Base-by-base conservation (phyloP, 2,888 invertebrate genomes). In the Leptopilina drosophilae region DNA sequence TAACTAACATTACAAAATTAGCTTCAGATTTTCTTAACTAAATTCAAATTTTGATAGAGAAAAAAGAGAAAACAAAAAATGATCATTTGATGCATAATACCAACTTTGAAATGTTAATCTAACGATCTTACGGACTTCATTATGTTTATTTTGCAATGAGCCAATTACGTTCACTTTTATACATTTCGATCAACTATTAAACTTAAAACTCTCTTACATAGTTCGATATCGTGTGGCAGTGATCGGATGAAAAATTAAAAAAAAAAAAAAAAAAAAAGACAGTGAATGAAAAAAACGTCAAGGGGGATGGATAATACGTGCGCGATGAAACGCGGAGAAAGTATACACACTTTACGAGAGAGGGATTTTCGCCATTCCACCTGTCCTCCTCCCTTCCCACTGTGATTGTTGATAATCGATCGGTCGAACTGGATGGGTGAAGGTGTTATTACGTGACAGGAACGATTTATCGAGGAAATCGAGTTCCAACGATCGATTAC, bases 391-490 rank as follows among this genome's bases (percentile, higher is more conserved):
- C 42, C 42, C 42, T 42, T 42, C 42, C 42, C 42, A 42, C 33
- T 33, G 33, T 33, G 33, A 4, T 33, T 33, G 33, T 33, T 42
- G 79, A 77, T 81, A 79, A 81, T 81, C 78, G 73, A 78, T 56
- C 78, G 77, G 78, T 78, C 78, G 33, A 78, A 77, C 80, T 79
- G 11, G 78, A 78, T 77, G 79, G 69, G 80, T 80, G 73, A 80
- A 82, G 81, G 82, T 81, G 82, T 82, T 82, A 82, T 82, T 82
- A 82, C 81, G 81, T 81, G 82, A 82, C 81, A 81, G 81, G 82
- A 81, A 80, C 81, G 82, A 83, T 83, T 83, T 83, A 83, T 83
- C 81, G 81, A 79, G 80, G 78, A 80, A 83, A 83, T 83, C 80
- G 81, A 81, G 79, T 81, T 49, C 53, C 20, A 14, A 33, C 42